Conservation (phyloP, 2,797 vertebrate species). For the Bucorvus abyssinicus region DNA sequence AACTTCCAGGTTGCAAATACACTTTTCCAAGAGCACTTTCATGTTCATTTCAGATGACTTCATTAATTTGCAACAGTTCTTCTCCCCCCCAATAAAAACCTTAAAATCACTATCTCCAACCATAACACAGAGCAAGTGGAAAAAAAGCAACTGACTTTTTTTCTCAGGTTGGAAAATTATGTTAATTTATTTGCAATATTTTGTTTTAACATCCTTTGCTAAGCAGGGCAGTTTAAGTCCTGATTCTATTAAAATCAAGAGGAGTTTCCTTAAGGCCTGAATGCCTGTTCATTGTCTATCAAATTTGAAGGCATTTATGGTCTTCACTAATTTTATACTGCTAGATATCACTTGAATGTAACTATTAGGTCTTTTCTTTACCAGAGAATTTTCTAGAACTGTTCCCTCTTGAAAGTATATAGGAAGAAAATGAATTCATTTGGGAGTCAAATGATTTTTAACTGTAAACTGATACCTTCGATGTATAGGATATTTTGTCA, state of each 20-base stretch:
- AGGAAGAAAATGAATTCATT: background rate
- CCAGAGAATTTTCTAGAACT: background rate
- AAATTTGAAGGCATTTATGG: background rate
- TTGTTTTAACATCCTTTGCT: background rate
- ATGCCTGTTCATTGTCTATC: background rate
- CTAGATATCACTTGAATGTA: background rate
- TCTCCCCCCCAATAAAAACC: background rate
- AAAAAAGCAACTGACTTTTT: background rate
- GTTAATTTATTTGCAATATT: background rate
- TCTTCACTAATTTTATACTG: background rate
- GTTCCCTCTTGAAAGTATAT: background rate
- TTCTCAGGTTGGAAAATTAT: background rate
- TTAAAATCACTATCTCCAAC: background rate
- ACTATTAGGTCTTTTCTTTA: background rate
- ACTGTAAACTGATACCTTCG: background rate
- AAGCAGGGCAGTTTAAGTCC: background rate
- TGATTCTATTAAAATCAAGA: background rate
- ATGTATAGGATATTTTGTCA: background rate
- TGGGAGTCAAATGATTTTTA: background rate
- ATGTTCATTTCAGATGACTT: background rate
- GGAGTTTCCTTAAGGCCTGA: background rate
- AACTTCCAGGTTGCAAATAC: background rate
- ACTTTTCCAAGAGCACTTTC: background rate
- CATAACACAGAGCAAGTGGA: background rate
- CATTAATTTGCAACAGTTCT: background rate